Evolutionary conservation across 23 tunicate species (phyloP), one percentile per base, ranked within the genome.

Genomic region (Aplidium turbinatum): DNA sequence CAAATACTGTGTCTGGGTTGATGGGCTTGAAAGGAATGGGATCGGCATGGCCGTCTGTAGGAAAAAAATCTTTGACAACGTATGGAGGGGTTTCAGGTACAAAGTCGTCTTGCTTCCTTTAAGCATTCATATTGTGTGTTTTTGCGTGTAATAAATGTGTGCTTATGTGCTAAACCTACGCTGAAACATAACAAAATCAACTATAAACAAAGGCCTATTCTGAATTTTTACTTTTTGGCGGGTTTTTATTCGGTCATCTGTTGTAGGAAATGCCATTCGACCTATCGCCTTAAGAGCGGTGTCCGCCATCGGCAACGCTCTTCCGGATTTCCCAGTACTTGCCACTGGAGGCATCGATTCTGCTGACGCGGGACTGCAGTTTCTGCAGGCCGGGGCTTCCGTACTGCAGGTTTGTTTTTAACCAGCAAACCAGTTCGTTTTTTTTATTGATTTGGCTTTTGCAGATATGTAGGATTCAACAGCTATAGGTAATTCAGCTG

Each of bases 271-370:
- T 66, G 93, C 93, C 24, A 84, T 95, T 31, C 79, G 99, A 11
- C 99, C 99, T 0, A 95, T 95, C 50, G 99, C 99, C 2, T 50
- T 95, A 26, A 76, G 90, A 18, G 99, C 96, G 40, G 99, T 95
- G 2, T 95, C 99, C 1, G 85, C 93, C 24, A 95, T 95, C 36
- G 86, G 83, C 28, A 38, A 87, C 34, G 78, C 72, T 0, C 73
- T 95, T 22, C 99, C 99, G 5, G 96, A 83, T 18, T 95, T 75
- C 55, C 99, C 99, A 2, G 76, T 95, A 19, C 73, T 95, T 33
- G 99, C 99, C 5, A 95, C 99, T 3, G 99, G 99, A 5, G 99
- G 99, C 24, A 95, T 95, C 19, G 99, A 95, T 67, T 95, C 96
- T 3, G 99, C 99, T n/a, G 99, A 95, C 22, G 99, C 80, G 21